A percentile compares a stretch with the other conserved stretches of the same genome.
Evolutionary conservation across 2,113 vertebrate species (phyloP).

Genomic region (Melanerpes aurifrons): DNA sequence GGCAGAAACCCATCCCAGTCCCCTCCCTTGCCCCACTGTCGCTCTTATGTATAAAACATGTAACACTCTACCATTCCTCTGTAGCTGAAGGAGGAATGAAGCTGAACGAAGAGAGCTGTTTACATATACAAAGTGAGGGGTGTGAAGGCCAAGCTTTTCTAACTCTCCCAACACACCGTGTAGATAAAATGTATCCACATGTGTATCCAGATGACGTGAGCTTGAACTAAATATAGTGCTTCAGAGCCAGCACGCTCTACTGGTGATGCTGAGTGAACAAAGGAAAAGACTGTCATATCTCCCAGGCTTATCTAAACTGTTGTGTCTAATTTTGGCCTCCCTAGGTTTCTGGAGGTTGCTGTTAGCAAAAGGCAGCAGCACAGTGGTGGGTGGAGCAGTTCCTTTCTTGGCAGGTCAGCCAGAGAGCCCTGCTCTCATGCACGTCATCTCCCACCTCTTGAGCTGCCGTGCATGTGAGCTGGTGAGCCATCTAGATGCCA

Average conservation of each 20-base stretch:
- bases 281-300: background rate
- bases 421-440: background rate
- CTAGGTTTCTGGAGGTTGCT: background rate
- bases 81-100: background rate
- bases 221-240: background rate
- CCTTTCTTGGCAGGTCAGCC: background rate
- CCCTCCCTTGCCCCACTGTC: too few species aligned
- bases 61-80: background rate
- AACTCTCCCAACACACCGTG: background rate
- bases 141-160: slow-evolving; percentile 4
- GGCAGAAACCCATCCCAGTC: too few species aligned
- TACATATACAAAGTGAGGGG: background rate
- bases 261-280: background rate
- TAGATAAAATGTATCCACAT: background rate
- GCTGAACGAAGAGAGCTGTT: background rate
- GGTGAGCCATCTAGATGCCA: background rate
- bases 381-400: background rate
- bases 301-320: background rate
- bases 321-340: background rate
- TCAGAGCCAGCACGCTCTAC: background rate
- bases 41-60: too few species aligned
- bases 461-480: background rate
- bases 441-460: background rate
- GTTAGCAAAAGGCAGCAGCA: background rate
- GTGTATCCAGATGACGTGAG: background rate